Percentiles rank a stretch among this genome's conserved stretches.
Conservation (phyloP, 2,113 vertebrate genomes). For the pig (Sus scrofa) region T2T-Sscrofa CM000812.6:132369501-132370000, state of each 20-base stretch:
- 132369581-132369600: rapidly evolving
- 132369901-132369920: not conserved
- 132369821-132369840: not conserved
- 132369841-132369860: not conserved
- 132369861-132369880: not conserved
- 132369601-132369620: not conserved
- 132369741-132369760: not conserved
- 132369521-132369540: not conserved
- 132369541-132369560: too few relatives aligned
- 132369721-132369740: not conserved
- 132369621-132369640: too few relatives aligned
- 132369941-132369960: not conserved
- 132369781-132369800: not conserved
- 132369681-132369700: not conserved
- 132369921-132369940: not conserved
- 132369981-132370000: not conserved
- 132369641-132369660: too few relatives aligned
- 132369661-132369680: not conserved
- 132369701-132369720: not conserved
- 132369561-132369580: not conserved
- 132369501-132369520: not conserved
- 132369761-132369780: not conserved
- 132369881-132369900: not conserved
- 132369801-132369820: not conserved
- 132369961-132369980: not conserved